These are phyloP conservation scores for Sarcophaga rosellei DNA, from an alignment of 2,888 invertebrate genomes.

Conservation along the genomic window DNA sequence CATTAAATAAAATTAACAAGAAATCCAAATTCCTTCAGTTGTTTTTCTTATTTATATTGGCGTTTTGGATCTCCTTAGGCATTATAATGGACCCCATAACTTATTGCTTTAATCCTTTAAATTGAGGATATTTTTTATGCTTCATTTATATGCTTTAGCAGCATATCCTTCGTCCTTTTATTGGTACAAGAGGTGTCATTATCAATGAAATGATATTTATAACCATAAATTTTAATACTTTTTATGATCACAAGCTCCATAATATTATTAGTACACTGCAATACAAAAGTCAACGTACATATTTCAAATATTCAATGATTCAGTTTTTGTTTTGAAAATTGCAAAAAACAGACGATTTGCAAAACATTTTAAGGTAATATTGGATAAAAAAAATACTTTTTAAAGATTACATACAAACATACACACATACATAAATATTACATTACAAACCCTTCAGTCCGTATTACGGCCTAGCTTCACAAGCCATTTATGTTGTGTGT, in stretches of 20 bases:
- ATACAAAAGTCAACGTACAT: too few species aligned
- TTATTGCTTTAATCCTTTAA: slow-evolving; percentile 63
- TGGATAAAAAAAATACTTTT: too few species aligned
- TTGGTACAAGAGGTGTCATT: slow-evolving; percentile 13
- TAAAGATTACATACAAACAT: too few species aligned
- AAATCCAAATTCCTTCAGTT: slow-evolving; percentile 74
- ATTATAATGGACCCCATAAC: slow-evolving; percentile 29
- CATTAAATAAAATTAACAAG: slow-evolving; percentile 80
- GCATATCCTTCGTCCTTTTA: background rate
- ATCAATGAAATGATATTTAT: slow-evolving; percentile 54
- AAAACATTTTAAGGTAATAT: too few species aligned
- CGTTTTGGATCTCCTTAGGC: background rate
- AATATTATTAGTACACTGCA: background rate
- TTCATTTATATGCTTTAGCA: background rate
- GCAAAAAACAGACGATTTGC: too few species aligned
- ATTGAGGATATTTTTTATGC: slow-evolving; percentile 43
- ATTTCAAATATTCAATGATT: too few species aligned
- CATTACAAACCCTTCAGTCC: too few species aligned
- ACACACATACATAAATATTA: too few species aligned
- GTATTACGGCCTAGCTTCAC: too few species aligned
- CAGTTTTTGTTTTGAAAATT: too few species aligned
- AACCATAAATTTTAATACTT: slow-evolving; percentile 55
- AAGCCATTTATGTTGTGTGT: too few species aligned
- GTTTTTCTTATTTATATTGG: slow-evolving; percentile 15
- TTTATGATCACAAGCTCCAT: slow-evolving; percentile 16